These are phyloP conservation scores for Steinernema scapterisci DNA, from an alignment of 2,888 invertebrate genomes.

Conservation along the genomic window DNA sequence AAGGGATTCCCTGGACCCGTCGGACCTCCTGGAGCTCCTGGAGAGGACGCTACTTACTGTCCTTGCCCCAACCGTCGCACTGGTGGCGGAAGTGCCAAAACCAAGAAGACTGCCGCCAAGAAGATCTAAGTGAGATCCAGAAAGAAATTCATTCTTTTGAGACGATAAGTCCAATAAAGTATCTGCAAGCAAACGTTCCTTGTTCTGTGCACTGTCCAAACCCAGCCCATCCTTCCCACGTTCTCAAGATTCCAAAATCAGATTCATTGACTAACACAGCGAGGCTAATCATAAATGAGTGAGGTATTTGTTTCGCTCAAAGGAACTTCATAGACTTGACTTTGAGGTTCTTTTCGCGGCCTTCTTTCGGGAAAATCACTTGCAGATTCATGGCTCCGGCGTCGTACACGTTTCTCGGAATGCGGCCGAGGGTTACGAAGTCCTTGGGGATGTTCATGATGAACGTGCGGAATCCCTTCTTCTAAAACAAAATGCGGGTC, in stretches of 20 bases:
- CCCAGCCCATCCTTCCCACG: no score
- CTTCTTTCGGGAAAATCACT: slow-evolving; percentile 27
- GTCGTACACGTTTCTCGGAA: slow-evolving; percentile 18
- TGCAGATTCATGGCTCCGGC: slow-evolving; percentile 9
- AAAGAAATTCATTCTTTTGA: slow-evolving; percentile 22
- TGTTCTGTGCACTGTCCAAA: no score
- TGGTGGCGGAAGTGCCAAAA: not conserved
- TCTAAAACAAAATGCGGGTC: no score
- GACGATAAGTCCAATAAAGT: slow-evolving; percentile 12
- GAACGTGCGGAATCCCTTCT: slow-evolving; percentile 23
- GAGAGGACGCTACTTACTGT: slow-evolving; percentile 54
- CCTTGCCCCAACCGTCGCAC: slow-evolving; percentile 22
- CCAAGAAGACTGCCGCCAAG: not conserved
- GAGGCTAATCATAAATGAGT: no score
- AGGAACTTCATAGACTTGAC: not conserved
- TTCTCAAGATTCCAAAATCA: no score
- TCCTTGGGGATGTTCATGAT: slow-evolving; percentile 29
- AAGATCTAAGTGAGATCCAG: not conserved
- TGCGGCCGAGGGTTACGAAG: slow-evolving; percentile 13
- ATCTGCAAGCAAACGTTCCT: not conserved
- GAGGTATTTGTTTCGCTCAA: no score
- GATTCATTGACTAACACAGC: no score
- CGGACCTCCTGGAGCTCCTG: slow-evolving; percentile 50
- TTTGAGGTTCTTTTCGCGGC: slow-evolving; percentile 15
- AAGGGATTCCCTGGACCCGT: slow-evolving; percentile 46